phyloP scores from a whole-genome alignment of 2,797 vertebrate genomes.

The Poliocrania exsul region DNA sequence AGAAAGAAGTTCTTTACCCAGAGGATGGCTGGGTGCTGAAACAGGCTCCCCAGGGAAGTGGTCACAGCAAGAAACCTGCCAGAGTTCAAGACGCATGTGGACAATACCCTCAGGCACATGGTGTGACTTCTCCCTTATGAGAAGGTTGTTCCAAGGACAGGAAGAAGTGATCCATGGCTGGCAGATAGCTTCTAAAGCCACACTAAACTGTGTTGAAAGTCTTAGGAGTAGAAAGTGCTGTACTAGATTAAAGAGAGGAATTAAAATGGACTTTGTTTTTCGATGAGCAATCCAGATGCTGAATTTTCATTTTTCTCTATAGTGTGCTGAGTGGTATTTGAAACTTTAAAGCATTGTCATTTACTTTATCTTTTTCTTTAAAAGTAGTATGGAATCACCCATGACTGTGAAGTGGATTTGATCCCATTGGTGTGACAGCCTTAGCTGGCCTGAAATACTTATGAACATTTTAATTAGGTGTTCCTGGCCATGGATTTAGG shows the following conservation, averaged over 20 bases:
- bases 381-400: not conserved
- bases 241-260: rapidly evolving
- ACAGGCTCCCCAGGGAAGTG: no score
- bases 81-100: no score
- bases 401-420: not conserved
- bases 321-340: not conserved
- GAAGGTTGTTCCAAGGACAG: not conserved
- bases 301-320: not conserved
- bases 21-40: no score
- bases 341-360: not conserved
- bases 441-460: not conserved
- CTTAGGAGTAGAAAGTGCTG: rapidly evolving
- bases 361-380: not conserved
- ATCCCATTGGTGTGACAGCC: not conserved
- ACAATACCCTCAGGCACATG: no score
- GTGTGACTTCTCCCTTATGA: not conserved
- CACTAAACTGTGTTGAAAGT: not conserved
- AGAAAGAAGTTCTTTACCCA: no score
- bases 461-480: not conserved
- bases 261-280: not conserved
- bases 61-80: no score
- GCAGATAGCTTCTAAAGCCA: not conserved
- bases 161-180: not conserved
- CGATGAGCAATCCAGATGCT: not conserved
- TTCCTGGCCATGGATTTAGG: not conserved